Evolutionary conservation across 2,113 vertebrate genomes (phyloP).

Genomic region (Cryptomyrus ogoouensis): DNA sequence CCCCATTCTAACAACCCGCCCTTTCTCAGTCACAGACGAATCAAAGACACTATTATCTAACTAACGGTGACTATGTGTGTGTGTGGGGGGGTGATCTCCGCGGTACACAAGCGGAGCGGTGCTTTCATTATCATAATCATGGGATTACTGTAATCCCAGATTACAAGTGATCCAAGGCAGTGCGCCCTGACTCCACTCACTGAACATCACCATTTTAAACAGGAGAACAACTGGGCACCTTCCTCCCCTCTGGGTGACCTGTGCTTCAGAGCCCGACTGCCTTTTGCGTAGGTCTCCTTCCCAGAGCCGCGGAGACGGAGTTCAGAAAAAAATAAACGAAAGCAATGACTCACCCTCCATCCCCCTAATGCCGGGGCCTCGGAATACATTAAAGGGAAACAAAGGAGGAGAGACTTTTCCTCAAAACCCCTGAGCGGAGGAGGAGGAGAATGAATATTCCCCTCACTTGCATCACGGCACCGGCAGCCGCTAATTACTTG

Average conservation of each 20-base stretch:
- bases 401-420: background rate
- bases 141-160: conserved; percentile 18
- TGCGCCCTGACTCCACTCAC: background rate
- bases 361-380: background rate
- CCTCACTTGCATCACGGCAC: conserved; percentile 49
- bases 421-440: background rate
- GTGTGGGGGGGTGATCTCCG: background rate
- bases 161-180: background rate
- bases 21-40: background rate
- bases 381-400: conserved; percentile 8
- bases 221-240: background rate
- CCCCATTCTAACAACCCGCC: background rate
- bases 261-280: background rate
- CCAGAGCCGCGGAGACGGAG: background rate
- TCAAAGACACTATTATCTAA: conserved; percentile 2
- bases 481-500: conserved; percentile 63
- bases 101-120: conserved; percentile 33
- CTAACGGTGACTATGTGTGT: background rate
- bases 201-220: background rate
- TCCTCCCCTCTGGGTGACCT: conserved; percentile 1
- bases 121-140: conserved; percentile 47
- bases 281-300: background rate
- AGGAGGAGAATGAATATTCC: conserved; percentile 24
- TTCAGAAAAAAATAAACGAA: background rate
- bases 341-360: conserved; percentile 1